These are phyloP conservation scores for Venturia canescens DNA, from an alignment of 1,140 invertebrate species.

Conservation along the genomic window DNA sequence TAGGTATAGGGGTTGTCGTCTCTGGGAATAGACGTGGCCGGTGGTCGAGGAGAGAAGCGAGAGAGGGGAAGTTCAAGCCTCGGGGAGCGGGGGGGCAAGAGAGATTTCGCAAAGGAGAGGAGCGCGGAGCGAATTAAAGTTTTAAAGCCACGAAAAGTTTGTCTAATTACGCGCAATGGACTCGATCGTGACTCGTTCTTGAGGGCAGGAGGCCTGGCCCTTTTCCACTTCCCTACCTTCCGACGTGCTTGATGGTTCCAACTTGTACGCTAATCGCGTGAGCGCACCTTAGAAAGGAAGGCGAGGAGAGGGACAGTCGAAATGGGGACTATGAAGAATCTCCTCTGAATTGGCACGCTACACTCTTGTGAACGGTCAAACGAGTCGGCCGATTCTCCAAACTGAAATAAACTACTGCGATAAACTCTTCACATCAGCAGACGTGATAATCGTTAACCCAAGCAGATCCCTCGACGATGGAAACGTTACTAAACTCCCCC, in stretches of 20 bases:
- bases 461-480: too few species aligned
- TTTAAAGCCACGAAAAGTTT: conserved; percentile 62
- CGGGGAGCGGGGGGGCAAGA: background rate
- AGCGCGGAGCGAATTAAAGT: conserved; percentile 55
- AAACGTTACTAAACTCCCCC: too few species aligned
- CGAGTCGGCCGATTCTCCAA: background rate
- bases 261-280: conserved; percentile 41
- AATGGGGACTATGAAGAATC: background rate
- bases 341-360: background rate
- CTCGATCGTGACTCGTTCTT: conserved; percentile 46
- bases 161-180: conserved; percentile 59
- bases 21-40: background rate
- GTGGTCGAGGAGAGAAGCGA: too few species aligned
- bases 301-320: background rate
- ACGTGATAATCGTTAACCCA: too few species aligned
- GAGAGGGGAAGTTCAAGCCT: too few species aligned
- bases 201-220: background rate
- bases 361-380: conserved; percentile 8
- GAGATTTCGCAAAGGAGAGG: conserved; percentile 41
- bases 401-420: background rate
- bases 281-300: conserved; percentile 12
- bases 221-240: conserved; percentile 2
- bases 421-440: too few species aligned
- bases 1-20: conserved; percentile 10
- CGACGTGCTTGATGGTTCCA: conserved; percentile 22